These are phyloP conservation scores for Xiphias gladius DNA, from an alignment of 2,113 vertebrate species.

Conservation along the genomic window DNA sequence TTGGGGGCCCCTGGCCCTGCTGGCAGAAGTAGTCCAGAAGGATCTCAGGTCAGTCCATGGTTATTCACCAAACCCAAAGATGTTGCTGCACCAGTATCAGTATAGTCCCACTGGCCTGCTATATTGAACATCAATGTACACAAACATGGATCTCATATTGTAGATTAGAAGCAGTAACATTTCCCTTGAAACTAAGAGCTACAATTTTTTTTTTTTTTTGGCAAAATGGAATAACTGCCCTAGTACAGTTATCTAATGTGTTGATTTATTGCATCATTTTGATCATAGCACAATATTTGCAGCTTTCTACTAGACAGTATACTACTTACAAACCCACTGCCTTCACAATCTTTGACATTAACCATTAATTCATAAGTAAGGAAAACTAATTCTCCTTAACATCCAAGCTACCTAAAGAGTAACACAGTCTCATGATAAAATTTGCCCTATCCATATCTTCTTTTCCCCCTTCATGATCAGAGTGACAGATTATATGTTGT, in stretches of 20 bases:
- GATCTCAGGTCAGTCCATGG: constrained; percentile 88
- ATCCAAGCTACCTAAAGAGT: background rate
- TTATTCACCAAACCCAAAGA: background rate
- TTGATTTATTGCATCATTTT: background rate
- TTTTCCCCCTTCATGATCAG: background rate
- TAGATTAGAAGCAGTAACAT: background rate
- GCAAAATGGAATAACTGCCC: too few relatives aligned
- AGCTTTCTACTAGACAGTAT: background rate
- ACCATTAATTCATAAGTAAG: too few relatives aligned
- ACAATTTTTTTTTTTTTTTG: too few relatives aligned
- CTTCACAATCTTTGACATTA: too few relatives aligned
- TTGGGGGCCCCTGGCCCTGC: constrained; percentile 79
- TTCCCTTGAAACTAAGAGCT: background rate
- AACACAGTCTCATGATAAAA: too few relatives aligned
- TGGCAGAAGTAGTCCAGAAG: constrained; percentile 93
- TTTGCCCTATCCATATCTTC: background rate
- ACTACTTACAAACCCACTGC: background rate
- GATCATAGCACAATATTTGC: background rate
- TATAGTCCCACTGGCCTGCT: background rate
- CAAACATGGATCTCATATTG: background rate
- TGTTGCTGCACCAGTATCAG: background rate
- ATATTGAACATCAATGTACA: background rate
- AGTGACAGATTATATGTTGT: background rate
- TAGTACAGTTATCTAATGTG: background rate
- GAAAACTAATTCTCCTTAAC: background rate